A percentile compares a stretch with the other conserved stretches of the same genome.
Conservation (phyloP, 1,140 invertebrate species). For the Papilio glaucus region DNA sequence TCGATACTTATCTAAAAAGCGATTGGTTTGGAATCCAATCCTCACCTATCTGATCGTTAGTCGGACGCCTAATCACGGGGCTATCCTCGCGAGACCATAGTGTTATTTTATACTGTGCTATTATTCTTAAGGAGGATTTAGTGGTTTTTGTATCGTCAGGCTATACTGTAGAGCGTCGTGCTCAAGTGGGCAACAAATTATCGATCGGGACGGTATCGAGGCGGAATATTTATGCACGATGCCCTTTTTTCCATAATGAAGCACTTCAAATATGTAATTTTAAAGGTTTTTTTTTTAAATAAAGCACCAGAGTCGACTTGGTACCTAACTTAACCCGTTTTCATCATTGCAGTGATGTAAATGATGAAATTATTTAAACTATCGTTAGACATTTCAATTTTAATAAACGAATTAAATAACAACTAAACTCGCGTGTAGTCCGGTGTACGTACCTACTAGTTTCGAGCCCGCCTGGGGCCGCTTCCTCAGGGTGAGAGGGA, state of each 20-base stretch:
- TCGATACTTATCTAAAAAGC: too few species aligned
- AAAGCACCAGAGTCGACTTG: not conserved
- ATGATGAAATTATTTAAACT: too few species aligned
- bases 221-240: constrained; percentile 18
- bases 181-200: constrained; percentile 14
- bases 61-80: not conserved
- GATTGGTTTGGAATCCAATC: not conserved
- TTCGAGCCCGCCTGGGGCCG: too few species aligned
- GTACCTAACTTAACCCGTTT: too few species aligned
- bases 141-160: not conserved
- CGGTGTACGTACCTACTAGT: too few species aligned
- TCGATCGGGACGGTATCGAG: not conserved
- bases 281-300: not conserved
- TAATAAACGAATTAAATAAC: too few species aligned
- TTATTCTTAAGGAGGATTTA: not conserved
- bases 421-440: too few species aligned
- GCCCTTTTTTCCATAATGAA: constrained; percentile 10
- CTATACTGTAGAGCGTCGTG: not conserved
- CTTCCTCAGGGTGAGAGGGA: too few species aligned
- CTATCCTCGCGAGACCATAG: not conserved
- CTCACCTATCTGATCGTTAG: not conserved
- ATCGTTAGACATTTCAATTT: too few species aligned
- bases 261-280: not conserved
- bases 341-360: too few species aligned
- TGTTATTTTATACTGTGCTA: not conserved